Conservation (phyloP, 2,888 invertebrate species). For the Ypsolopha sequella region DNA sequence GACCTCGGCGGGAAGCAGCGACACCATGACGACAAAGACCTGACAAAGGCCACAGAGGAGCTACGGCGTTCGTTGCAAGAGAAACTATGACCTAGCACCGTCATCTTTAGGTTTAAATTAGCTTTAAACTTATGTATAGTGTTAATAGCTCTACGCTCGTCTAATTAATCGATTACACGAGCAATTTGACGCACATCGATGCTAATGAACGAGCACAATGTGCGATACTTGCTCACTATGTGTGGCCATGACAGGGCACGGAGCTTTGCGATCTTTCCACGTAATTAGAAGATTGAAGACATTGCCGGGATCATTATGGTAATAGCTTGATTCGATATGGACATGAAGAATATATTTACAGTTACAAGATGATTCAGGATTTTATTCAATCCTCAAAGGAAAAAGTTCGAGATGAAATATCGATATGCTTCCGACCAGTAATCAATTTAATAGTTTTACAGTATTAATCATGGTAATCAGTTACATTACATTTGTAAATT, state of each 20-base stretch:
- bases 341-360: no score
- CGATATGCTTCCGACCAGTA: no score
- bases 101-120: slow-evolving; percentile 18
- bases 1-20: slow-evolving; percentile 64
- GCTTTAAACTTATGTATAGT: slow-evolving; percentile 17
- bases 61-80: slow-evolving; percentile 81
- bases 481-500: background rate
- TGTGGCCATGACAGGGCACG: background rate
- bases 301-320: no score
- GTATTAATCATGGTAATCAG: no score
- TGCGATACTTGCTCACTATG: slow-evolving; percentile 14
- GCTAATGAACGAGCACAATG: slow-evolving; percentile 25
- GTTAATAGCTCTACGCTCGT: slow-evolving; percentile 15
- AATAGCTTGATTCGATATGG: no score
- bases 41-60: slow-evolving; percentile 81
- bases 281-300: no score
- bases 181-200: slow-evolving; percentile 22
- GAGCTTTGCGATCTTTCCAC: no score
- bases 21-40: slow-evolving; percentile 62
- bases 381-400: no score
- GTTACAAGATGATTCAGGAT: no score
- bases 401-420: no score
- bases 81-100: slow-evolving; percentile 72
- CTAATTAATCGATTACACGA: slow-evolving; percentile 17
- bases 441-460: no score